Evolutionary conservation across 2,888 invertebrate genomes (phyloP), one percentile per base, ranked within the genome.

Genomic region (Lithophane semibrunnea): DNA sequence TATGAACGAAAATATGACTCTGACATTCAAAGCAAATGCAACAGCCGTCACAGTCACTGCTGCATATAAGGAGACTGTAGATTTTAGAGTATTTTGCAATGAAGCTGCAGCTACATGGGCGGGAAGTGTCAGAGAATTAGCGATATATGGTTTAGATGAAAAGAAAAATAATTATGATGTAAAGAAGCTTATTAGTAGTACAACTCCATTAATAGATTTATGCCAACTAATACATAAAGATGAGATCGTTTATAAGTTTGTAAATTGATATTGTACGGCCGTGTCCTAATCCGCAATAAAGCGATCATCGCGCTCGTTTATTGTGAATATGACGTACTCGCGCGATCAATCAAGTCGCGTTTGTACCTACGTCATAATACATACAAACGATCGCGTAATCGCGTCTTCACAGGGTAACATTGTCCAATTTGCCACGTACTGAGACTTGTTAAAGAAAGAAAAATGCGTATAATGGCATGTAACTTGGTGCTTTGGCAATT

Each of bases 101-200:
- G 56, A 54, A 0, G 74, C 29, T 16, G 64, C 82, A 72, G 87
- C 90, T 37, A 66, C 87, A 37, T 94, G 93, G 91, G 86, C 92
- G 2, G 89, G 88, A 21, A 79, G 65, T 3, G 86, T 97, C 2
- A 84, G 80, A 60, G 90, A 93, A 77, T 84, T 96, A 10, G 91
- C 88, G 37, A 88, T 97, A 9, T 97, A 94, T 73, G 97, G 97
- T 9, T 90, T 97, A 9, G 88, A 92, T 52, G 89, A 91, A 10
- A 88, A 91, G 64, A 69, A 92, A 13, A 96, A 97, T 79, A 96
- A 96, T 86, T 97, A 91, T 69, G 96, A 96, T 83, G 84, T 94
- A 67, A 87, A 92, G 72, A 93, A 88, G 85, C 77, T 89, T 61
- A 79, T 94, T 8, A 74, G n/a, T 5, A 74, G 54, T 18, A 77